Evolutionary conservation across 1,140 invertebrate species (phyloP).

Genomic region (Saxidomus purpurata): DNA sequence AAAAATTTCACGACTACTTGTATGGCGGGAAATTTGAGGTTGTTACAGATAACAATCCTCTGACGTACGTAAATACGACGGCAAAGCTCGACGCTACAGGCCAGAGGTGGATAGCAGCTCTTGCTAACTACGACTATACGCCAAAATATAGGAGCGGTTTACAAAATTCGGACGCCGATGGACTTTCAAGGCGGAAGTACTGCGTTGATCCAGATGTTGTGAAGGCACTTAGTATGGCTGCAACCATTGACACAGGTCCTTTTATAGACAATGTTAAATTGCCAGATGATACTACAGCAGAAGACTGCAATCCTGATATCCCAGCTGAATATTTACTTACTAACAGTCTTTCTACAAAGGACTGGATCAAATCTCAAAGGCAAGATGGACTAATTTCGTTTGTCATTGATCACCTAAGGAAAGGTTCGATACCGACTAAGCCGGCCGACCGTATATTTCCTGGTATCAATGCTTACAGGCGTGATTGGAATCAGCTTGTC

Average conservation of each 20-base stretch:
- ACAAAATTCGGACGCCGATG: slow-evolving; percentile 31
- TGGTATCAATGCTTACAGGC: neutral
- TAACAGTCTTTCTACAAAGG: neutral
- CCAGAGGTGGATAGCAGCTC: slow-evolving; percentile 33
- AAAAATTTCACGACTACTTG: slow-evolving; percentile 65
- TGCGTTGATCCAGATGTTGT: neutral
- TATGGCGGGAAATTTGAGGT: slow-evolving; percentile 41
- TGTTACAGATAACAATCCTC: slow-evolving; percentile 51
- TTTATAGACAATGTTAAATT: neutral
- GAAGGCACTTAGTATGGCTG: neutral
- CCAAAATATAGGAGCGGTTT: neutral
- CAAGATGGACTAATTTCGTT: neutral
- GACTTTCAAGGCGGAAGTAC: neutral
- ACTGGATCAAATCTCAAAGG: neutral
- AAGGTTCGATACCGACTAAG: neutral
- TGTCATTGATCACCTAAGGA: neutral
- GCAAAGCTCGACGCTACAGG: slow-evolving; percentile 54
- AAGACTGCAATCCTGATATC: neutral
- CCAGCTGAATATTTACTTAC: neutral
- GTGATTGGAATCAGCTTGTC: neutral
- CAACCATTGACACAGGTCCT: neutral
- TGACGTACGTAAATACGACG: slow-evolving; percentile 33
- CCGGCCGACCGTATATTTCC: neutral
- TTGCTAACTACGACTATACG: slow-evolving; percentile 48
- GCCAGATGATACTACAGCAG: neutral